Conservation (phyloP, 2,113 vertebrate species). For the Phoenicopterus ruber region DNA sequence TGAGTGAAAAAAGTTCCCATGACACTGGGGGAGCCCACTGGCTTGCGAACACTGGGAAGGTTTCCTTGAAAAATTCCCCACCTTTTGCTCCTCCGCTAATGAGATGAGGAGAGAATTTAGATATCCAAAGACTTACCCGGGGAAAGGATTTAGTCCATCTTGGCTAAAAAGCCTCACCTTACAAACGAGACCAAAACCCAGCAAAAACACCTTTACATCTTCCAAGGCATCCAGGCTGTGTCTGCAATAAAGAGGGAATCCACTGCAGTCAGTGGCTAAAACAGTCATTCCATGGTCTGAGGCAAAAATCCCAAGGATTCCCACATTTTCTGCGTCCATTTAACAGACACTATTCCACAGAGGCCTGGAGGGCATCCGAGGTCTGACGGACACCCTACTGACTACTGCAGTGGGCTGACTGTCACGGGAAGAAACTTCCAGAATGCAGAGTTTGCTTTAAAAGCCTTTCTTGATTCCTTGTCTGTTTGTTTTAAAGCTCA, state of each 20-base stretch:
- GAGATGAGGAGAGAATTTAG: not conserved
- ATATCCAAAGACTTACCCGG: not conserved
- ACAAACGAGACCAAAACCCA: not conserved
- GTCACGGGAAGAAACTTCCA: not conserved
- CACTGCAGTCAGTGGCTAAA: not conserved
- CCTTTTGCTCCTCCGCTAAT: not conserved
- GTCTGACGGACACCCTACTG: not conserved
- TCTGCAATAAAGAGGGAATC: not conserved
- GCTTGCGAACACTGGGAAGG: not conserved
- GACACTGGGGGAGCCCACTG: not conserved
- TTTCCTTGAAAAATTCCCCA: not conserved
- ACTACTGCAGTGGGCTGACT: not conserved
- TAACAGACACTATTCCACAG: not conserved
- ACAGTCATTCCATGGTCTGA: not conserved
- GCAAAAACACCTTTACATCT: not conserved
- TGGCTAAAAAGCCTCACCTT: not conserved
- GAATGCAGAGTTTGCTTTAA: not conserved
- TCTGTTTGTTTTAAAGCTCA: not conserved
- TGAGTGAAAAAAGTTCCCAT: not conserved
- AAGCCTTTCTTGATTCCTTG: not conserved
- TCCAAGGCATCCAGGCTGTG: not conserved
- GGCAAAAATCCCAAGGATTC: not conserved
- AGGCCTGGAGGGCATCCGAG: not conserved
- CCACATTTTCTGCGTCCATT: not conserved
- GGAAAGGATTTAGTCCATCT: not conserved